These are phyloP conservation scores for Tyria jacobaeae DNA, from an alignment of 2,888 invertebrate species.

Conservation along the genomic window DNA sequence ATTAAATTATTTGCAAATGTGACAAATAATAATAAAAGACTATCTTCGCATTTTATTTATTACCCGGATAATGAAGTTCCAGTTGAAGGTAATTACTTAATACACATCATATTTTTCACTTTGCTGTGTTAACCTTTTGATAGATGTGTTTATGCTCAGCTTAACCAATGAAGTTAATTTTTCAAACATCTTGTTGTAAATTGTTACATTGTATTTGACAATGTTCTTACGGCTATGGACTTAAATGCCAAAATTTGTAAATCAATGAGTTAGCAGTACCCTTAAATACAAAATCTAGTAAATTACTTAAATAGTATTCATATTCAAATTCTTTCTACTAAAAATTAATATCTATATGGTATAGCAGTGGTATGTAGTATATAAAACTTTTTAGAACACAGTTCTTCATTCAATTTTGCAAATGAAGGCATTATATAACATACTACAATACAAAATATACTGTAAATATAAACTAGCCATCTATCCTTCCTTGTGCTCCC, in stretches of 20 bases:
- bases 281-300: neutral
- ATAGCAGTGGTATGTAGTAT: neutral
- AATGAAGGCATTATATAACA: too few species aligned
- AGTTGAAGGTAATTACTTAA: constrained; percentile 73
- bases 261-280: neutral
- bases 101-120: neutral
- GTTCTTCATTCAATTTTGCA: too few species aligned
- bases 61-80: constrained; percentile 85
- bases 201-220: neutral
- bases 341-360: neutral
- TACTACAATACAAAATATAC: too few species aligned
- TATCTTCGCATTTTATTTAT: constrained; percentile 88
- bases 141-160: neutral
- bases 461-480: too few species aligned
- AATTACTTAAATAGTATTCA: neutral
- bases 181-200: neutral
- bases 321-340: neutral
- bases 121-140: neutral
- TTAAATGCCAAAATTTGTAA: neutral
- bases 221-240: neutral
- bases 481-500: too few species aligned
- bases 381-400: neutral
- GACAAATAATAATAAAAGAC: constrained; percentile 65
- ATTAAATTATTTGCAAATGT: constrained; percentile 69
- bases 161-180: neutral